Percentiles rank a stretch among this genome's conserved stretches.
phyloP scores from a whole-genome alignment of 2,888 invertebrate species.

The Papilio elwesi region DNA sequence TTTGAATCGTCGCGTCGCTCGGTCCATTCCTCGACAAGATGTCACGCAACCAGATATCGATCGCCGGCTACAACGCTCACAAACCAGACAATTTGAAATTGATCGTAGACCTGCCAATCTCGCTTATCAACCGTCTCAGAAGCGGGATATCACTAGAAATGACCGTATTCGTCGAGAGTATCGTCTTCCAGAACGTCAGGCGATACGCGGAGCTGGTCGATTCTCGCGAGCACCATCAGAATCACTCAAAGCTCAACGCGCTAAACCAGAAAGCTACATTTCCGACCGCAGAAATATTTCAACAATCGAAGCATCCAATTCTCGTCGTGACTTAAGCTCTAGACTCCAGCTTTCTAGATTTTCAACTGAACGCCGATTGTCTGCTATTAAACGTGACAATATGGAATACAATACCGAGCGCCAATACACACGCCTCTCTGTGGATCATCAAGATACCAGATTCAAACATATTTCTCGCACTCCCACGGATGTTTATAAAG shows the following conservation, averaged over 20 bases:
- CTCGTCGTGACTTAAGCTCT: background rate
- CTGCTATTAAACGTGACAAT: background rate
- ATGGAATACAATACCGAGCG: background rate
- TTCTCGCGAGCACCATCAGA: background rate
- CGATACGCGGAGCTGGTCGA: conserved; percentile 8
- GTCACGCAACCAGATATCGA: background rate
- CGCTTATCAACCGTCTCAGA: background rate
- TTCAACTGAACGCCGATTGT: conserved; percentile 7
- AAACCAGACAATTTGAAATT: background rate
- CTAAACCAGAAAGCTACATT: background rate
- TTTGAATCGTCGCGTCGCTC: background rate
- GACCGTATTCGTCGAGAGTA: background rate
- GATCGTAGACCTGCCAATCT: background rate
- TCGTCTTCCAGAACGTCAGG: background rate
- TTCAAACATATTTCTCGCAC: background rate
- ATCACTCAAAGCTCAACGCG: background rate
- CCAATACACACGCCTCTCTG: background rate
- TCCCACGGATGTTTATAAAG: background rate
- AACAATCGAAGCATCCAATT: background rate
- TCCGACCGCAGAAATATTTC: background rate
- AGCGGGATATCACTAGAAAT: background rate
- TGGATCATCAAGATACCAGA: background rate
- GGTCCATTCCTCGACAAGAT: background rate
- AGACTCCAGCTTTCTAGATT: conserved; percentile 7
- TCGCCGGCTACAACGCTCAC: background rate